Evolutionary conservation across 2,888 invertebrate species (phyloP), one percentile per base, ranked within the genome.

Genomic region (Chrysolina haemoptera): DNA sequence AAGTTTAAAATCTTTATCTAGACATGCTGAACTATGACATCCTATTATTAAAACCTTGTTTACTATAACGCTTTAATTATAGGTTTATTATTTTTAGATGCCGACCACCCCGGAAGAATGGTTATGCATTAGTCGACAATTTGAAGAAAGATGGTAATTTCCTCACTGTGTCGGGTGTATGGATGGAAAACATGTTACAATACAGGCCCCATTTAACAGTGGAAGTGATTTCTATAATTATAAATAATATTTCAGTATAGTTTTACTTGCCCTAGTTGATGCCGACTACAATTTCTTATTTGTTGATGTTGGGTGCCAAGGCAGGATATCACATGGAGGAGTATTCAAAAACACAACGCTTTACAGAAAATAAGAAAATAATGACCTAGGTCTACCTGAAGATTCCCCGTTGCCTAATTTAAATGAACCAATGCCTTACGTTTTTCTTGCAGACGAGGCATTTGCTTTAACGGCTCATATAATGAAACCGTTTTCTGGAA

Each of bases 151-250:
- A 9, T 70, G 70, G 63, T 40, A 70, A 20, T 70, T 70, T 22
- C 70, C 70, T 63, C 70, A 70, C 22, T 46, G 46, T 46, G 4
- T 46, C 14, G 46, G 46, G 12, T 12, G 46, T 14, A 46, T 46
- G n/a, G 46, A 46, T 46, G 46, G 46, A 14, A 46, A 50, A 40
- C 63, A 55, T 20, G 40, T 73, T 63, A 83, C 85, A 67, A 86
- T 85, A 71, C 86, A 86, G 82, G 70, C 50, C 0, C 75, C 75
- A 75, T 83, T 83, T 71, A 46, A 46, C 46, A 14, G 14, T 14
- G 46, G 46, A 46, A 46, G 46, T 46, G 46, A 46, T 14, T 46
- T 46, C n/a, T 46, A 46, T 46, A 46, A 46, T 6, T 46, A 46
- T 46, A 46, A 46, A 46, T 14, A 10, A 46, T 14, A 12, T 14